Evolutionary conservation across 2,113 vertebrate species (phyloP).

Genomic region (Dissostichus mawsoni): DNA sequence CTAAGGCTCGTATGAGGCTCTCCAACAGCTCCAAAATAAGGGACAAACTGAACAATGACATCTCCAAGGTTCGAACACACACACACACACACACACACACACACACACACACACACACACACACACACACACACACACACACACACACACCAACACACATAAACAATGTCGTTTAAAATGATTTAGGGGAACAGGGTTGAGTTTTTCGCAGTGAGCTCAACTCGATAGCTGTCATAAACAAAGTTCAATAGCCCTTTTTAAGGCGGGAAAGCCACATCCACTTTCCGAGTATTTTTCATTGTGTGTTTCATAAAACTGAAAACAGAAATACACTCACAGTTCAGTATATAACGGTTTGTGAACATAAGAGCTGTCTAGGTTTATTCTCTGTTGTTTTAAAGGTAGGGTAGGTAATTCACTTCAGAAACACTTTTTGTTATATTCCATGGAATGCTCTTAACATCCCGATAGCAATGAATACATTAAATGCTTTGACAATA

Average conservation of each 20-base stretch:
- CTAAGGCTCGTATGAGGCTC: constrained; percentile 83
- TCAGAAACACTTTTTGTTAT: no score
- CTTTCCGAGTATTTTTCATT: background rate
- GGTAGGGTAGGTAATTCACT: no score
- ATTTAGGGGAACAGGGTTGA: background rate
- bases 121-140: constrained; percentile 7
- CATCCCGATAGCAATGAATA: no score
- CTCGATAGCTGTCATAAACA: constrained; percentile 3
- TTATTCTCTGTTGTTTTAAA: background rate
- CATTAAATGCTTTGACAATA: no score
- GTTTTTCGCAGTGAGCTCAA: background rate
- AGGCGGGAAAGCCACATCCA: background rate
- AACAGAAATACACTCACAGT: background rate
- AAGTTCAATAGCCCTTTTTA: background rate
- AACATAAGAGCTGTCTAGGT: background rate
- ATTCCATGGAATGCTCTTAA: no score
- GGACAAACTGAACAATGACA: constrained; percentile 84
- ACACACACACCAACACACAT: background rate
- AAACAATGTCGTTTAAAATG: background rate
- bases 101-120: constrained; percentile 6
- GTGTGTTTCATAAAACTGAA: constrained; percentile 4
- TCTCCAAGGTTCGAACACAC: constrained; percentile 71
- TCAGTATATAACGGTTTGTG: constrained; percentile 5
- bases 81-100: constrained; percentile 2
- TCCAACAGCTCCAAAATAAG: constrained; percentile 80